Base-by-base conservation (phyloP, 1,140 invertebrate species). In the Drosophila asahinai region DNA sequence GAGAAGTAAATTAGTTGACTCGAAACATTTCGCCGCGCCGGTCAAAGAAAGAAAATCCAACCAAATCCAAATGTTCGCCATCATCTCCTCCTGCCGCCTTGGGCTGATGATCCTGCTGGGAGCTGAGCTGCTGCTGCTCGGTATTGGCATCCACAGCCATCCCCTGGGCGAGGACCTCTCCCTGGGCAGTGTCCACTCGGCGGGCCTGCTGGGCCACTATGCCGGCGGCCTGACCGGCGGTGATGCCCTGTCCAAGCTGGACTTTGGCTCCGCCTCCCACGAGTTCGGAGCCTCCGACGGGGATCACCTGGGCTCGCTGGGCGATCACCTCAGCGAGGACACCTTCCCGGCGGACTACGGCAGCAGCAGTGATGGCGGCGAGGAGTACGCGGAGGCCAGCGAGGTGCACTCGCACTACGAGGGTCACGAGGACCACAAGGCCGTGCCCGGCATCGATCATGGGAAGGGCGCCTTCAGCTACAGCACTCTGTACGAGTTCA, bases 401-500 rank as follows among this genome's bases (percentile, higher is more conserved):
- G 86, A 92, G 55, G 36, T 66, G 12, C 84, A 89, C 19, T 73
- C 65, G 0, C 81, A 89, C 17, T 80, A 75, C 49, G 78, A 87
- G 25, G 65, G 51, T 7, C 71, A 71, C 45, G 80, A 68, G 11
- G 67, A 75, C 5, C 71, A 81, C 30, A 81, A 87, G 72, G 83
- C 91, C 5, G 91, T 92, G 57, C 86, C 83, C 1, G 91, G 91
- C 51, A 92, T 92, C 42, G 86, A 92, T 58, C 91, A 92, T 40
- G 91, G 91, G 80, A 92, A 92, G 61, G 91, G 86, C 3, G 91
- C 91, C 40, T 91, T 92, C 15, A 92, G 90, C 67, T 92, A 92
- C 48, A 92, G 91, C 66, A 92, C 91, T 2, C 71, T 87, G 25
- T 92, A 92, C 43, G 91, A 92, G 72, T 92, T 91, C 70, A 91